A percentile compares a stretch with the other conserved stretches of the same genome.
phyloP scores from a whole-genome alignment of 1,140 invertebrate genomes.

The Paraescarpia echinospica region DNA sequence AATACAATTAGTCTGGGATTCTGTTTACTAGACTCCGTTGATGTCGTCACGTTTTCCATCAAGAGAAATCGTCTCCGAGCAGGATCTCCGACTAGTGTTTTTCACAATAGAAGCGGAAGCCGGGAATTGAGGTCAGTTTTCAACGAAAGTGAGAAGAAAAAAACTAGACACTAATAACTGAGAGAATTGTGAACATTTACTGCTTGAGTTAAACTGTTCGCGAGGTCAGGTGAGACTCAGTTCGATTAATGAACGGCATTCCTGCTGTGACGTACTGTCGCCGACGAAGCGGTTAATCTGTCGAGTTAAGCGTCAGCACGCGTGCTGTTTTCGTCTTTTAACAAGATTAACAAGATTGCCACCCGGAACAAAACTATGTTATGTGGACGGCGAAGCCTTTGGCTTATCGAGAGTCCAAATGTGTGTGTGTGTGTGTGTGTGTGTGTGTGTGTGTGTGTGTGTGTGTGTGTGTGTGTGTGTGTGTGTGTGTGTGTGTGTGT shows the following conservation, averaged over 20 bases:
- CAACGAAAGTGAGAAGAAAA: background rate
- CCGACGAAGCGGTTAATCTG: background rate
- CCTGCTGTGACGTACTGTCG: background rate
- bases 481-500: too few species aligned
- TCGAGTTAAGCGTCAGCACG: background rate
- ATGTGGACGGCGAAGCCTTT: too few species aligned
- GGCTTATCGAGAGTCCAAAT: too few species aligned
- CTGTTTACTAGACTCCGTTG: background rate
- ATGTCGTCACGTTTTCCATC: background rate
- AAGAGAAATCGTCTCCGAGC: background rate
- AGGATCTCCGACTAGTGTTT: background rate
- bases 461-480: too few species aligned
- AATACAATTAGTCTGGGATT: background rate
- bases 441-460: too few species aligned
- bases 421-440: too few species aligned
- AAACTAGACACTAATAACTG: background rate
- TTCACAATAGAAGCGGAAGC: background rate
- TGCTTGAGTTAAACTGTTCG: background rate
- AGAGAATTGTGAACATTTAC: background rate
- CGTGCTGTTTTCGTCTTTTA: conserved; percentile 5
- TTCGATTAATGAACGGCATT: background rate
- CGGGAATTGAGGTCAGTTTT: background rate
- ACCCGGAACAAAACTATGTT: background rate
- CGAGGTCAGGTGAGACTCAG: background rate
- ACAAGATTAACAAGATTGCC: background rate